Percentiles rank a stretch among this genome's conserved stretches.
Evolutionary conservation across 2,113 vertebrate species (phyloP).

Genomic region (Conger conger): DNA sequence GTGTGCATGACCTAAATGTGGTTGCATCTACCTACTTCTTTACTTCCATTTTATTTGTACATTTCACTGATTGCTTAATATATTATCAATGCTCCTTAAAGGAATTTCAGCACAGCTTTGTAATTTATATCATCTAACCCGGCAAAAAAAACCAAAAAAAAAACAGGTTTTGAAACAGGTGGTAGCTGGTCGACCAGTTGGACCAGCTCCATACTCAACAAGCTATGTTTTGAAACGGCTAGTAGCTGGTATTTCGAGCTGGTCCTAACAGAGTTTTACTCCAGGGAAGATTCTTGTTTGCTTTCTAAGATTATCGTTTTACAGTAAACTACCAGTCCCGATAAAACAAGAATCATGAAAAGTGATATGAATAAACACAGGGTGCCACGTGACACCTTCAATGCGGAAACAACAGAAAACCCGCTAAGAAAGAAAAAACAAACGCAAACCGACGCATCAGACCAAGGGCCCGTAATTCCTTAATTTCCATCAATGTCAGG

Average conservation of each 20-base stretch:
- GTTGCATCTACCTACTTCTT: background rate
- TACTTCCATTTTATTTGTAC: too few relatives aligned
- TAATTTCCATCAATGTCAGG: conserved; percentile 9
- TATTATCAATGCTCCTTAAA: too few relatives aligned
- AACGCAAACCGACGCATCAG: background rate
- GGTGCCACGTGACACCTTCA: background rate
- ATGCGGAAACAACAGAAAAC: background rate
- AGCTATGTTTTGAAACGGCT: too few relatives aligned
- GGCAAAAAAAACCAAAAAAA: too few relatives aligned
- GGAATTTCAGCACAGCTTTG: background rate
- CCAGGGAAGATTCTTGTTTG: background rate
- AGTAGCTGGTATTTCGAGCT: too few relatives aligned
- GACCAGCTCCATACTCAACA: too few relatives aligned
- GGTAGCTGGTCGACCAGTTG: too few relatives aligned
- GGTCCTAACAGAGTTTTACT: too few relatives aligned
- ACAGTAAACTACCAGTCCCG: too few relatives aligned
- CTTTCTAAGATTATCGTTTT: background rate
- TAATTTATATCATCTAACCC: too few relatives aligned
- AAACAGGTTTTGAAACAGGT: too few relatives aligned
- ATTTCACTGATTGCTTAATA: background rate
- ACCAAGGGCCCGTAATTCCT: background rate
- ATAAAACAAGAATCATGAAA: background rate
- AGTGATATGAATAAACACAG: background rate
- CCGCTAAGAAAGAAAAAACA: background rate
- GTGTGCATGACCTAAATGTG: too few relatives aligned